Conservation (phyloP, 1,140 invertebrate genomes). For the Rhysida immarginata region DNA sequence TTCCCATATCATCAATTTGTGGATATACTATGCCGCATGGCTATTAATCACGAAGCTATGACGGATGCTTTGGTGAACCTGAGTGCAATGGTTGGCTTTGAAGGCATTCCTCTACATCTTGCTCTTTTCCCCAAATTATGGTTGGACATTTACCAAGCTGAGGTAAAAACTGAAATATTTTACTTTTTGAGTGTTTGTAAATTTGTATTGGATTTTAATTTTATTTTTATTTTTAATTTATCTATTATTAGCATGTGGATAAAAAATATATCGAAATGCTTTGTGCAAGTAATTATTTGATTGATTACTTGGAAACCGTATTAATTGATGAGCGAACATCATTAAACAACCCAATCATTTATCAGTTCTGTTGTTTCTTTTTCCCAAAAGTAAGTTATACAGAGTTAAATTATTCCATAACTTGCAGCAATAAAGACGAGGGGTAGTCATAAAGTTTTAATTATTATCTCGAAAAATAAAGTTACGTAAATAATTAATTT, state of each 20-base stretch:
- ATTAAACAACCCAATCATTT: conserved; percentile 56
- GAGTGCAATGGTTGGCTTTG: conserved; percentile 69
- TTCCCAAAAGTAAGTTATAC: conserved; percentile 53
- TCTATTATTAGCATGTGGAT: conserved; percentile 44
- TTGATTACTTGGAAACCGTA: conserved; percentile 67
- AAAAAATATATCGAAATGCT: conserved; percentile 59
- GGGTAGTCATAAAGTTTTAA: no score
- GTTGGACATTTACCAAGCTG: conserved; percentile 60
- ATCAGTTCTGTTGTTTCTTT: conserved; percentile 62
- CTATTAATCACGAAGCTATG: conserved; percentile 63
- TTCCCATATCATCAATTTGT: conserved; percentile 66
- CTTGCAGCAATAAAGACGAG: no score
- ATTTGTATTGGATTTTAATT: not conserved
- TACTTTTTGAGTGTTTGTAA: no score
- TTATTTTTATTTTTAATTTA: conserved; percentile 8
- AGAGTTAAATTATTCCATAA: not conserved
- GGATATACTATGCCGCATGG: conserved; percentile 74
- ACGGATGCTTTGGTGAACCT: conserved; percentile 59
- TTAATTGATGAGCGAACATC: conserved; percentile 61
- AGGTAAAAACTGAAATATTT: no score
- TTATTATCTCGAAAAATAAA: not conserved
- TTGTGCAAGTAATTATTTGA: conserved; percentile 56
- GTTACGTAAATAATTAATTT: not conserved
- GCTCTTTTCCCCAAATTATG: conserved; percentile 70
- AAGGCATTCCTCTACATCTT: conserved; percentile 64